These are phyloP conservation scores for Nesidiocoris tenuis DNA, from an alignment of 2,888 invertebrate genomes.

Conservation along the genomic window DNA sequence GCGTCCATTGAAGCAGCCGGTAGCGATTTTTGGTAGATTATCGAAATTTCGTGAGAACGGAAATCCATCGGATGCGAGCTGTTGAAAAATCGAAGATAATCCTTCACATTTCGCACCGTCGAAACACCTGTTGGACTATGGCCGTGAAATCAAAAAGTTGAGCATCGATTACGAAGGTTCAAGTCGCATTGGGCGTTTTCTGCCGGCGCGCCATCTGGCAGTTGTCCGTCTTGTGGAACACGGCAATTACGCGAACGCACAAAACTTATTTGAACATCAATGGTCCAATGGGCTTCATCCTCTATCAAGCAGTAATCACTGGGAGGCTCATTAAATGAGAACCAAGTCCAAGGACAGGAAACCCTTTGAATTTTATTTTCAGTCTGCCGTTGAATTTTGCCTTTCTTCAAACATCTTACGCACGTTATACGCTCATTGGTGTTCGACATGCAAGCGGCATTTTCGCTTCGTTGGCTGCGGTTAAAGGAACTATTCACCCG, in stretches of 20 bases:
- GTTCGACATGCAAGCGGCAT: background rate
- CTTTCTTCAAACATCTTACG: background rate
- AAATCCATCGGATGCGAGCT: too few relatives aligned
- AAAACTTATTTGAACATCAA: background rate
- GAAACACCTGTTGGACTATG: too few relatives aligned
- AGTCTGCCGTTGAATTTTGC: background rate
- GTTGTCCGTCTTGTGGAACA: background rate
- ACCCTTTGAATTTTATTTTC: background rate
- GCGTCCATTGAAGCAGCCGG: too few relatives aligned
- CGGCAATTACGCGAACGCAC: background rate
- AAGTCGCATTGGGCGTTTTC: background rate
- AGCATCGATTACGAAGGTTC: too few relatives aligned
- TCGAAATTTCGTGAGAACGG: too few relatives aligned
- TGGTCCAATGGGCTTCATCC: background rate
- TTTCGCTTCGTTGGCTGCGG: background rate
- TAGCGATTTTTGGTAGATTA: too few relatives aligned
- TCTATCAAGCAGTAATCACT: background rate
- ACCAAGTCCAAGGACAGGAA: background rate
- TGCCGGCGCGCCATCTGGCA: background rate
- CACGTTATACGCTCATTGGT: background rate
- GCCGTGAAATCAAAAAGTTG: too few relatives aligned
- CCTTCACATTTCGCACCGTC: too few relatives aligned
- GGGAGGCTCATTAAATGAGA: background rate
- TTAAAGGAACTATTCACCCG: background rate
- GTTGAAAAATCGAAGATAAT: too few relatives aligned